Evolutionary conservation across 2,113 vertebrate genomes (phyloP).

Genomic region (Cephalopterus ornatus): DNA sequence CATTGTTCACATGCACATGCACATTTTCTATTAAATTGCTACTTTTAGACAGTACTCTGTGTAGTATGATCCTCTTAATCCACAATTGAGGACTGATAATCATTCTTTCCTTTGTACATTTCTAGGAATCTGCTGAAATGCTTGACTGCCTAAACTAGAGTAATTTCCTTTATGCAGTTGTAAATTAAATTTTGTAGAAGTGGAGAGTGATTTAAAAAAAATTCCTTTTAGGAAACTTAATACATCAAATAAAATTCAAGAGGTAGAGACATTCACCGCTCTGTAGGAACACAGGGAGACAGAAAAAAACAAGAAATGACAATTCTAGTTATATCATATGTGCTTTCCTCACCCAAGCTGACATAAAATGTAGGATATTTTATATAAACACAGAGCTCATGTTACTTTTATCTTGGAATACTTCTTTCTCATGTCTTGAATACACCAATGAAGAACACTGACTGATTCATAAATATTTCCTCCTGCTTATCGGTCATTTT

Average conservation of each 20-base stretch:
- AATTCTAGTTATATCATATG: not conserved
- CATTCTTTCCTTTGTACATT: constrained; percentile 31
- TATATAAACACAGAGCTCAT: not conserved
- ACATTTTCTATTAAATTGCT: constrained; percentile 36
- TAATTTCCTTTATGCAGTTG: constrained; percentile 44
- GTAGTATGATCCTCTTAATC: constrained; percentile 44
- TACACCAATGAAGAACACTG: not conserved
- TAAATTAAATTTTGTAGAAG: constrained; percentile 55
- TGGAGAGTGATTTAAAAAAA: not conserved
- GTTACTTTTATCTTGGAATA: not conserved
- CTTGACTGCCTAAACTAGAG: constrained; percentile 51
- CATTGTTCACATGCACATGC: not conserved
- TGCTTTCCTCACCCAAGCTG: not conserved
- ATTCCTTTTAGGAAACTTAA: constrained; percentile 29
- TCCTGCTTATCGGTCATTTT: not conserved
- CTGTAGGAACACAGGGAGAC: not conserved
- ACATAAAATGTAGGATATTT: not conserved
- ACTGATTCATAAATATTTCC: not conserved
- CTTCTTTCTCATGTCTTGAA: not conserved
- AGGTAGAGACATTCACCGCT: not conserved
- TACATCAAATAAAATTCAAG: constrained; percentile 21
- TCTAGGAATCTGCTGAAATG: constrained; percentile 48
- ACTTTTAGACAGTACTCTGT: constrained; percentile 18
- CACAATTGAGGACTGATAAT: constrained; percentile 36
- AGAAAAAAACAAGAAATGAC: not conserved